A percentile compares a stretch with the other conserved stretches of the same genome.
Conservation (phyloP, 2,113 vertebrate genomes). For the Mirza zaza region DNA sequence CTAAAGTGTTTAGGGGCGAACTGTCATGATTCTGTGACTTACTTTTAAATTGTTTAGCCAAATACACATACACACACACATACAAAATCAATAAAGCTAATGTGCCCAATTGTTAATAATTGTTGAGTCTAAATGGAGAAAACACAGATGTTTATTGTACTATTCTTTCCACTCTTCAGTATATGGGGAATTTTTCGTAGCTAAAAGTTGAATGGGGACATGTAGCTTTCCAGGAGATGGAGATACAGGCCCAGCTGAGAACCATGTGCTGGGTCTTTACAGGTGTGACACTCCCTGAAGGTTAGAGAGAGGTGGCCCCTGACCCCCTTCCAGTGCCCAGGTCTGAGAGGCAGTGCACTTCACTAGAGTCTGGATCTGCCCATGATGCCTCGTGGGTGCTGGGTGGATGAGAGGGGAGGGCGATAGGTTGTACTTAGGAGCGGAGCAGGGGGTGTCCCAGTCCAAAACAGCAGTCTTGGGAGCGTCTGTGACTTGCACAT, state of each 20-base stretch:
- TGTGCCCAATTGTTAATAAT: neutral
- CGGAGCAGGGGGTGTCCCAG: neutral
- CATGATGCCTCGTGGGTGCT: neutral
- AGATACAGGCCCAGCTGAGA: neutral
- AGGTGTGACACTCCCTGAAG: neutral
- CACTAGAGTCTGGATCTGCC: neutral
- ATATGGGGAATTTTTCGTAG: neutral
- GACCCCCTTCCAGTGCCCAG: neutral
- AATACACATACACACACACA: neutral
- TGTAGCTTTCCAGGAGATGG: neutral
- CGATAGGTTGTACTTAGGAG: too few species aligned
- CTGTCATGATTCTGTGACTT: neutral
- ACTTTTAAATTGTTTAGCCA: neutral
- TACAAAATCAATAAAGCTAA: neutral
- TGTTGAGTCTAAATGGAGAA: neutral
- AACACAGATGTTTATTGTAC: neutral
- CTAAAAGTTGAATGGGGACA: neutral
- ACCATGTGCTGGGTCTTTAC: neutral
- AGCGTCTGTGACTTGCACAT: neutral
- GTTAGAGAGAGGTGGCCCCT: neutral
- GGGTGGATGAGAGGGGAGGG: neutral
- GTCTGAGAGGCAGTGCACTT: neutral
- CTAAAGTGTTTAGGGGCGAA: neutral
- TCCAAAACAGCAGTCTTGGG: neutral
- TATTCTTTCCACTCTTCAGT: neutral